phyloP scores from a whole-genome alignment of 2,888 invertebrate species.

The Drosophila anomalipes region DNA sequence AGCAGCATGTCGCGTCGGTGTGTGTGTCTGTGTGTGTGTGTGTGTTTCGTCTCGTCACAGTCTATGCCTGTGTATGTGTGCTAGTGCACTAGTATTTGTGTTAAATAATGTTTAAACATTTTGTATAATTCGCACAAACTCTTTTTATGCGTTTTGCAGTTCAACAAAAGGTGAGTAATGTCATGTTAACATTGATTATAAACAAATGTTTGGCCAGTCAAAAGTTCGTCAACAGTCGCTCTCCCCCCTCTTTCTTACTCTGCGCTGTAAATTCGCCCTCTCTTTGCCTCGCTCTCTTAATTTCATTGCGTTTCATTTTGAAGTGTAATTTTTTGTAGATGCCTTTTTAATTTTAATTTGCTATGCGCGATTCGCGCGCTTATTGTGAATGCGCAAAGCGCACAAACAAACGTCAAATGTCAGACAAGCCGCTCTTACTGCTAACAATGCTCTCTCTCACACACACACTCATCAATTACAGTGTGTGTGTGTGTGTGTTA shows the following conservation, averaged over 20 bases:
- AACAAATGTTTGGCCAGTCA: conserved; percentile 58
- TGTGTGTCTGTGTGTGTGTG: conserved; percentile 37
- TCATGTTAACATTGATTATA: conserved; percentile 45
- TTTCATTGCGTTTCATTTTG: conserved; percentile 48
- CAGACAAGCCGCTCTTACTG: conserved; percentile 59
- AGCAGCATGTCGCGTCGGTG: conserved; percentile 58
- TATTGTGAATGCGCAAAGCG: conserved; percentile 73
- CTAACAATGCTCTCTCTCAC: conserved; percentile 18
- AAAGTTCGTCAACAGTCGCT: conserved; percentile 58
- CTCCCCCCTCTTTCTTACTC: not conserved
- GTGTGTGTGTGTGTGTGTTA: conserved; percentile 18
- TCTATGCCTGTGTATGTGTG: conserved; percentile 41
- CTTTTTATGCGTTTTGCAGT: conserved; percentile 52
- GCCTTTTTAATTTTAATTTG: conserved; percentile 69
- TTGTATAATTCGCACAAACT: conserved; percentile 60
- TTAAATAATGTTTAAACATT: conserved; percentile 76
- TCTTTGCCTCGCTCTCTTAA: conserved; percentile 26
- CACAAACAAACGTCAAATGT: conserved; percentile 74
- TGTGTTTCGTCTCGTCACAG: conserved; percentile 55
- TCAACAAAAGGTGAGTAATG: conserved; percentile 64
- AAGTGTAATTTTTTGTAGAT: conserved; percentile 48
- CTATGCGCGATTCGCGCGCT: conserved; percentile 77
- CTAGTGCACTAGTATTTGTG: conserved; percentile 62
- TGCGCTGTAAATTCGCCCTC: conserved; percentile 3
- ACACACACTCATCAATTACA: not conserved